Base-by-base conservation (phyloP, 2,113 vertebrate species). In the Cavia porcellus region DNA sequence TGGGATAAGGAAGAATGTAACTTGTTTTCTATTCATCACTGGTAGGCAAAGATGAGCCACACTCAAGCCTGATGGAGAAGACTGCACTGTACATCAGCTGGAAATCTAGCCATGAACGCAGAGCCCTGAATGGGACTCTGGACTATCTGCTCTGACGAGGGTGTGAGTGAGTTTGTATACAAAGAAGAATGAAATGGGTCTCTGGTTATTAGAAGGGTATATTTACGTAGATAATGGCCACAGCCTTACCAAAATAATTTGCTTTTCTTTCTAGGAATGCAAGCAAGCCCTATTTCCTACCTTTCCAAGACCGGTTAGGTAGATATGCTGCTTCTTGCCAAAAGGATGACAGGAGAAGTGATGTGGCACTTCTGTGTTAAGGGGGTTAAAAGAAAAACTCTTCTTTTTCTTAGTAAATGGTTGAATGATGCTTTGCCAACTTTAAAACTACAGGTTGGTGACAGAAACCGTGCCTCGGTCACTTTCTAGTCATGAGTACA, bases 221-320 rank as follows among this genome's bases (percentile, higher is more conserved):
- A 90, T 55, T 47, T 38, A 90, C 15, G 35, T 28, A 59, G 10
- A 92, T n/a, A 35, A 4, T 93, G 22, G 24, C 14, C 77, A 92
- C 38, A 85, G 50, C 81, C 11, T 35, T n/a, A 86, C 14, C 25
- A 57, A 42, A 68, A 1, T 30, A 61, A 66, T 59, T 91, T 68
- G 19, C 12, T 93, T 77, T 84, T 87, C 91, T 55, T 90, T 88
- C 77, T 92, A 35, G 68, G 55, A 13, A 86, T 55, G 79, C 10
- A 92, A 95, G n/a, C 32, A 90, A 83, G 83, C 32, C 9, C 14
- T 7, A 92, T 52, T 84, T 87, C 32, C 24, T 9, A 90, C 50
- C 6, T 24, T 35, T 42, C 55, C 62, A 24, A n/a, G 47, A 17
- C 5, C 80, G 22, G 0, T 55, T 61, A 79, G n/a, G 38, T 82